Percentiles rank a stretch among this genome's conserved stretches.
Conservation (phyloP, 2,888 invertebrate species). For the Cloeon dipterum region DNA sequence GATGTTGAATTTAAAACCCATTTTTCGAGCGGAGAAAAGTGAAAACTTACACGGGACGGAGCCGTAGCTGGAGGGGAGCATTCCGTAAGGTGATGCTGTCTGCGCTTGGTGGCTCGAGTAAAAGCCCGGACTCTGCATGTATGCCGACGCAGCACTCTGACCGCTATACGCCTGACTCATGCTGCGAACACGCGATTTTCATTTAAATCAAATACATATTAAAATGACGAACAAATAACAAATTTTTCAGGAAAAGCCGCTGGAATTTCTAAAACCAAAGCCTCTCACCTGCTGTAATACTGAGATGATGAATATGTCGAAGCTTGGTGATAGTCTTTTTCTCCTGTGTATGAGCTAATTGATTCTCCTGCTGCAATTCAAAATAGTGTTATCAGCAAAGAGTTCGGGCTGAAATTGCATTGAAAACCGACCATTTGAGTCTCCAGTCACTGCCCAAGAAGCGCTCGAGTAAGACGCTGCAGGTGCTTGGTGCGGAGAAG, state of each 20-base stretch:
- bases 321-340: conserved; percentile 26
- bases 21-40: no score
- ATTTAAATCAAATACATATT: no score
- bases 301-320: conserved; percentile 30
- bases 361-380: conserved; percentile 9
- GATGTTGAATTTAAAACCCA: conserved; percentile 3
- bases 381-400: no score
- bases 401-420: conserved; percentile 6
- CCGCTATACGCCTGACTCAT: conserved; percentile 24
- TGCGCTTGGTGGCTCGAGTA: conserved; percentile 11
- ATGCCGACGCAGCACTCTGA: conserved; percentile 14
- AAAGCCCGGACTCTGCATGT: conserved; percentile 8
- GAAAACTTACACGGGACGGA: conserved; percentile 2
- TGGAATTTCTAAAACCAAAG: conserved; percentile 15
- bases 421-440: conserved; percentile 5
- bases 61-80: conserved; percentile 9
- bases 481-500: conserved; percentile 4
- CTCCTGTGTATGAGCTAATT: conserved; percentile 8
- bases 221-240: conserved; percentile 4
- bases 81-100: conserved; percentile 22
- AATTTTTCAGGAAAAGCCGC: not conserved
- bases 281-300: conserved; percentile 46
- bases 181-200: conserved; percentile 12
- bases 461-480: not conserved
- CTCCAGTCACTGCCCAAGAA: conserved; percentile 1